Percentiles rank a stretch among this genome's conserved stretches.
Evolutionary conservation across 2,113 vertebrate species (phyloP).

Genomic region (Cyanoramphus novaezelandiae): DNA sequence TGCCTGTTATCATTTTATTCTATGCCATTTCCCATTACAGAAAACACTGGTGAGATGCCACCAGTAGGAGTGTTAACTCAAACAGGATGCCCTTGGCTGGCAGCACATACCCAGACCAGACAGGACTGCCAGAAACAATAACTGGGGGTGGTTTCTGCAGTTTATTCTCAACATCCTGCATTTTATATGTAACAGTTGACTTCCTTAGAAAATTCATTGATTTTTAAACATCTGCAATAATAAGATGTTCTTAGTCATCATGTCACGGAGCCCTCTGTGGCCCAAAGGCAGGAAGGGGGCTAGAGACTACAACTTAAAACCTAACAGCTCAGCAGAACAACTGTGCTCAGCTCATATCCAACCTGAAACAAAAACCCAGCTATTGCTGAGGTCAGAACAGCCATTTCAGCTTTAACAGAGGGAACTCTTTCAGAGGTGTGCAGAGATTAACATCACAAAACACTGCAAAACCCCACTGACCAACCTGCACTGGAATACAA

Average conservation of each 20-base stretch:
- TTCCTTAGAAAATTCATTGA: neutral
- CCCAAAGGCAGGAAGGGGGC: neutral
- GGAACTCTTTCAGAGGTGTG: neutral
- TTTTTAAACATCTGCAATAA: neutral
- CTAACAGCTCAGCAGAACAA: neutral
- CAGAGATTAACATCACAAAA: neutral
- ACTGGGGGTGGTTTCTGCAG: neutral
- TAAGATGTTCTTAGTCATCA: neutral
- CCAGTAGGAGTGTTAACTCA: rapidly evolving
- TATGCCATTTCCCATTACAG: neutral
- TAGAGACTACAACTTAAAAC: neutral
- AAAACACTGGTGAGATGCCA: neutral
- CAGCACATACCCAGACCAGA: neutral
- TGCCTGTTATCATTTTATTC: neutral
- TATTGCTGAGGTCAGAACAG: neutral
- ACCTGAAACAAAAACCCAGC: neutral
- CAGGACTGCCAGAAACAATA: neutral
- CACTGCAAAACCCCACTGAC: neutral
- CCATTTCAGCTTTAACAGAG: neutral
- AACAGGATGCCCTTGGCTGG: neutral
- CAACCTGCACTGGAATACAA: neutral
- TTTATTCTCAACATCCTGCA: neutral
- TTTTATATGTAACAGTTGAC: neutral
- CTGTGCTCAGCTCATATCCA: neutral
- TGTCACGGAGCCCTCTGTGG: neutral